Conservation (phyloP, 2,797 vertebrate species). For the Percopsis omiscomaycus region DNA sequence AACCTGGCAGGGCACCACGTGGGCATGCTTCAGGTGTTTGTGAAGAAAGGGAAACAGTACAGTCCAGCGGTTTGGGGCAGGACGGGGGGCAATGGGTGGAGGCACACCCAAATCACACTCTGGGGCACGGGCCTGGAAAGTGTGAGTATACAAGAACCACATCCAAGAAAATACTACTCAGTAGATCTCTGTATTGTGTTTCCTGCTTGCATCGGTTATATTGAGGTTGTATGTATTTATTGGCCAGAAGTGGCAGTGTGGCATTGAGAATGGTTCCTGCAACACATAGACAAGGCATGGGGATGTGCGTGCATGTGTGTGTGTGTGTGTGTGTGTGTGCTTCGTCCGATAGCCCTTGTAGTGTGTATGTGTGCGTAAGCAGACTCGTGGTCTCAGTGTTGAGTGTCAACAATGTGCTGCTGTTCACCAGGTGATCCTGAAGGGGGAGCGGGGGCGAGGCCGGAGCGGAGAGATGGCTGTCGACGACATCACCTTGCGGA, state of each 20-base stretch:
- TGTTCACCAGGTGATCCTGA: conserved; percentile 88
- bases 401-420: conserved; percentile 12
- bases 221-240: too few relatives aligned
- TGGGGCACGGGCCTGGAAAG: conserved; percentile 86
- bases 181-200: too few relatives aligned
- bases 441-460: conserved; percentile 87
- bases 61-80: conserved; percentile 91
- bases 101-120: conserved; percentile 88
- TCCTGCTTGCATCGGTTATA: too few relatives aligned
- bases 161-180: neutral
- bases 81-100: conserved; percentile 90
- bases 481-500: conserved; percentile 90
- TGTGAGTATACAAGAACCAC: conserved; percentile 77
- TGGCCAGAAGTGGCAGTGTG: too few relatives aligned
- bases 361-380: too few relatives aligned
- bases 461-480: conserved; percentile 87
- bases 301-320: too few relatives aligned
- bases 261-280: too few relatives aligned
- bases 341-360: too few relatives aligned
- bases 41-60: conserved; percentile 82
- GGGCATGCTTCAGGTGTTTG: conserved; percentile 89
- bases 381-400: too few relatives aligned
- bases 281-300: too few relatives aligned
- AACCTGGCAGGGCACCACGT: conserved; percentile 85
- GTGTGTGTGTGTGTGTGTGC: too few relatives aligned